These are phyloP conservation scores for Hylaeus volcanicus DNA, from an alignment of 1,140 invertebrate genomes.

Conservation along the genomic window DNA sequence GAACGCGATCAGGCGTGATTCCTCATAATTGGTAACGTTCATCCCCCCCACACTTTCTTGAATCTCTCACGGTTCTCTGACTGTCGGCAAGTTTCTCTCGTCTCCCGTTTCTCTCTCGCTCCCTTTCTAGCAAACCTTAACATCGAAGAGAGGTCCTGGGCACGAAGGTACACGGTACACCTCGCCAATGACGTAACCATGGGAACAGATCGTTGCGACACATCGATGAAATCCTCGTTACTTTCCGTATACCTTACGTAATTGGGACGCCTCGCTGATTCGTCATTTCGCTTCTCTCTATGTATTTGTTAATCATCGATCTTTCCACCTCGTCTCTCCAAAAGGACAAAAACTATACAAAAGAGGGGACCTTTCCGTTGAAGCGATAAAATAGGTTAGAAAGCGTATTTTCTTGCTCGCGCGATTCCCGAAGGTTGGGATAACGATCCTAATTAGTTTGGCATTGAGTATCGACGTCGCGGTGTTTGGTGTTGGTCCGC, in stretches of 20 bases:
- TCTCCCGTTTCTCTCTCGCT: constrained; percentile 30
- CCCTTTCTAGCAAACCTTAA: constrained; percentile 48
- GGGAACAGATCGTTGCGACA: constrained; percentile 51
- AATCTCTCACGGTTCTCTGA: constrained; percentile 27
- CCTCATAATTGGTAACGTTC: constrained; percentile 73
- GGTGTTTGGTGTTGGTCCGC: not conserved
- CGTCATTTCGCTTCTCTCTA: constrained; percentile 33
- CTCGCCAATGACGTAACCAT: constrained; percentile 65
- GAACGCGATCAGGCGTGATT: constrained; percentile 71
- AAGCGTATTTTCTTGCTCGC: not conserved
- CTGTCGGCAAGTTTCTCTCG: not conserved
- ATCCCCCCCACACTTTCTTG: constrained; percentile 45
- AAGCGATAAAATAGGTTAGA: constrained; percentile 25
- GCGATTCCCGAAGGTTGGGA: not conserved
- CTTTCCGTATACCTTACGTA: constrained; percentile 52
- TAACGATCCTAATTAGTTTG: not conserved
- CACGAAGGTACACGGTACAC: constrained; percentile 21
- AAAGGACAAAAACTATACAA: not conserved
- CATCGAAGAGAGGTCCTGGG: constrained; percentile 16
- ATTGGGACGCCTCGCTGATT: constrained; percentile 53
- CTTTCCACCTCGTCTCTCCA: not conserved
- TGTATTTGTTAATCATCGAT: constrained; percentile 4
- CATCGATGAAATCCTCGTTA: constrained; percentile 56
- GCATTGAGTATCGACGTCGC: not conserved
- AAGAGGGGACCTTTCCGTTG: not conserved